Base-by-base conservation (phyloP, 1,140 invertebrate genomes). In the Frieseomelitta varia region DNA sequence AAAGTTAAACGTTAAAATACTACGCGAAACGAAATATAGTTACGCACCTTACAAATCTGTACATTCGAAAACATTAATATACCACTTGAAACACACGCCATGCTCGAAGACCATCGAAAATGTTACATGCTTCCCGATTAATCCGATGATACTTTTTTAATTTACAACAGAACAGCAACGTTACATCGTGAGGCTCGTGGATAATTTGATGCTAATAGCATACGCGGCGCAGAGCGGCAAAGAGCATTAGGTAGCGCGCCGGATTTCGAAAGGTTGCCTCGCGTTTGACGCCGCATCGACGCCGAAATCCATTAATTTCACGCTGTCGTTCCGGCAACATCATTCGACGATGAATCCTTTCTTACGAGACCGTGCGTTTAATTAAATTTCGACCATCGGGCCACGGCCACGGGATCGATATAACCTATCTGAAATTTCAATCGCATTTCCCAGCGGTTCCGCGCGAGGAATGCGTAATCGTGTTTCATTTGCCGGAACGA, bases 271-370 rank as follows among this genome's bases (percentile, higher is more conserved):
- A 71, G 30, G 30, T 58, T 39, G 51, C 51, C 30, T 30, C 39
- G 27, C 27, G 34, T 71, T 79, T 24, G 34, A 55, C 67, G 53
- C 19, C 21, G 15, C 27, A 27, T 79, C 30, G 77, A 24, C 30
- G 27, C 21, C 58, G 30, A 71, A 79, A 69, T 71, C 39, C 55
- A 61, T 80, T 58, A 80, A 78, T 78, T 78, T 65, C 76, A 27
- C 24, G 76, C 17, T 30, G 27, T 30, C 61, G 34, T 67, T 65
- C 39, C n/a, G 4, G 17, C 39, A n/a, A 39, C 74, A 39, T 61
- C 24, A 76, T 39, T n/a, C 55, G 30, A 19, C 74, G 74, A 61
- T 39, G 55, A 24, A 76, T 39, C 74, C 21, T 47, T 76, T 76
- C 56, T 76, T 76, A 61, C 24, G 34, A 61, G 24, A 19, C 34